Conservation (phyloP, 2,797 vertebrate species). For the Choloepus didactylus region DNA sequence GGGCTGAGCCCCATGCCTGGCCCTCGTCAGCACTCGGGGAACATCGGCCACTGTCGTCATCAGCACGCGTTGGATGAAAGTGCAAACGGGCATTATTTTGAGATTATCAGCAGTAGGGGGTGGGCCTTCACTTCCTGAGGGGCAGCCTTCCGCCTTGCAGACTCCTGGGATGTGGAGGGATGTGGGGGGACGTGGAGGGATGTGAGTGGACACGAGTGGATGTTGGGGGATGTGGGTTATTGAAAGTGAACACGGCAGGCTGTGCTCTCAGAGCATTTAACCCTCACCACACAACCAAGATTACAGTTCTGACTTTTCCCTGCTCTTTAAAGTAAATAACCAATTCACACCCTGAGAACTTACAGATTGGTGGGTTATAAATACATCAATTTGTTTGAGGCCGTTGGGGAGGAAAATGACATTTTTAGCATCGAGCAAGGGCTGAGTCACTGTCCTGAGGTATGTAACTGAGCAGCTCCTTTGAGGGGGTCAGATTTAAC, state of each 20-base stretch:
- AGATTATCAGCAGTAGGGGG: accelerated
- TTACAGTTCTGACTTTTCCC: background rate
- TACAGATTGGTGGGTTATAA: conserved; percentile 74
- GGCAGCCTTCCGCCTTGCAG: background rate
- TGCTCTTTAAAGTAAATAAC: conserved; percentile 78
- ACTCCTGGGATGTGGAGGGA: background rate
- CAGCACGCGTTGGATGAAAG: accelerated
- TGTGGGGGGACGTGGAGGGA: no score
- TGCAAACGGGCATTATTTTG: background rate
- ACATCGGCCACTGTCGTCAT: accelerated
- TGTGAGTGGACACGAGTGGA: no score
- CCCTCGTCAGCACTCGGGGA: accelerated
- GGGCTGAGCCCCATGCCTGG: no score
- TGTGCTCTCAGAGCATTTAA: background rate
- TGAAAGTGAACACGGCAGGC: background rate
- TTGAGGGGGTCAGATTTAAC: conserved; percentile 65
- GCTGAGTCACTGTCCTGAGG: conserved; percentile 73
- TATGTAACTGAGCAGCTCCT: background rate
- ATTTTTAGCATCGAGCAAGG: conserved; percentile 41
- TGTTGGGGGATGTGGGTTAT: no score
- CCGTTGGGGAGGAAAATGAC: conserved; percentile 55
- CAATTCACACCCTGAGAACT: conserved; percentile 64
- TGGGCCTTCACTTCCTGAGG: background rate
- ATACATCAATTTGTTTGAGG: conserved; percentile 73
- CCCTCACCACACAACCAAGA: background rate